Conservation (phyloP, 2,888 invertebrate species). For the Apamea anceps region DNA sequence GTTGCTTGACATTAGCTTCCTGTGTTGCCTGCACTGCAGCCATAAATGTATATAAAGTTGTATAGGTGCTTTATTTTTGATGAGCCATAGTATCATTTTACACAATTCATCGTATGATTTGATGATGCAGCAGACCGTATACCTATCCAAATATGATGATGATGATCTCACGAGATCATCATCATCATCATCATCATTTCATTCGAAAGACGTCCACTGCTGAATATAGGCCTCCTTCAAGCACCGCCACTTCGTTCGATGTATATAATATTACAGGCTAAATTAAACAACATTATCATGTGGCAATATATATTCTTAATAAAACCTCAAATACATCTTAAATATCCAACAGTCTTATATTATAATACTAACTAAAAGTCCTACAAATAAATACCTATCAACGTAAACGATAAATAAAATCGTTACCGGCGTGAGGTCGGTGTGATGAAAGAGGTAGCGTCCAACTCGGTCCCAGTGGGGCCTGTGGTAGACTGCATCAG, state of each 20-base stretch:
- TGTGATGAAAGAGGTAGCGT: slow-evolving; percentile 76
- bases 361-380: slow-evolving; percentile 72
- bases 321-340: slow-evolving; percentile 79
- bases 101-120: background rate
- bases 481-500: slow-evolving; percentile 68
- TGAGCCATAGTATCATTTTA: background rate
- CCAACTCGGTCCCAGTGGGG: slow-evolving; percentile 75
- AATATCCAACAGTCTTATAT: slow-evolving; percentile 77
- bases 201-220: background rate
- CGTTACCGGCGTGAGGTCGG: slow-evolving; percentile 73
- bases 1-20: background rate
- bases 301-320: slow-evolving; percentile 74
- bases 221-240: background rate
- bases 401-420: slow-evolving; percentile 67
- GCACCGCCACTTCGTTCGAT: background rate
- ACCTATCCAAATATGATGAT: background rate
- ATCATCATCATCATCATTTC: background rate
- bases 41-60: background rate
- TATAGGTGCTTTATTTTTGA: background rate
- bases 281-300: slow-evolving; percentile 33
- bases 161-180: too few species aligned
- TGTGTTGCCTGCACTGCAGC: slow-evolving; percentile 3
- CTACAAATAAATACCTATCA: slow-evolving; percentile 74
- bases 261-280: background rate
- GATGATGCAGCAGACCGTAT: background rate